Evolutionary conservation across 2,113 vertebrate species (phyloP), one percentile per base, ranked within the genome.

Genomic region (Onychostoma macrolepis): DNA sequence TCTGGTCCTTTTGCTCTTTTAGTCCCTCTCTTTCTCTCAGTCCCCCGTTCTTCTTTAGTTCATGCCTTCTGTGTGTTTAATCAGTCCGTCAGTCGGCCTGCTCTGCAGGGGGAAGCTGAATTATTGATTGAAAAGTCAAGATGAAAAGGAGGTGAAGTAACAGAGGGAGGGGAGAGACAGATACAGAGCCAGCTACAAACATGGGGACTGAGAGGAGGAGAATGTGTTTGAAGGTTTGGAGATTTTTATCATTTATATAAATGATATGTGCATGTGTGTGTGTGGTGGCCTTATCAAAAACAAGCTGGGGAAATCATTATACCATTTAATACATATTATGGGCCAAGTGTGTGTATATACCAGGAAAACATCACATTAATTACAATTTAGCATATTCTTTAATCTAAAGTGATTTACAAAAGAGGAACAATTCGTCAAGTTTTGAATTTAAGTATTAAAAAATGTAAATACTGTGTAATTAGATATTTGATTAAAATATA

Each of bases 121-220:
- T 95, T 94, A 95, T 95, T 93, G 92, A 95, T 94, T 87, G 88
- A 72, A 30, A 84, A 84, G 86, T 89, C 90, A 88, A 6, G 85
- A 92, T 89, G 88, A 90, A 89, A 89, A 87, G 81, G 88, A 89
- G 87, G 88, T 86, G 87, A 89, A 91, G 87, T 87, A 87, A 91
- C 81, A 81, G 89, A 88, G 87, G 83, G 43, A 30, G 50, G 71
- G n/a, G n/a, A 61, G 84, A 58, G 83, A 83, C 74, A 86, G 67
- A 84, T 53, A 50, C 26, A 84, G 67, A 82, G 48, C 3, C 19
- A 74, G 28, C 28, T 10, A 21, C 43, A 53, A 30, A 74, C 26
- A 78, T 26, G 38, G 71, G 65, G 17, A 45, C 41, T 33, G 87
- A 85, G 74, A 71, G 50, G 36, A 78, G 80, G 69, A 88, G 36